These are phyloP conservation scores for Xerus rutilus DNA, from an alignment of 2,797 vertebrate species.

Conservation along the genomic window DNA sequence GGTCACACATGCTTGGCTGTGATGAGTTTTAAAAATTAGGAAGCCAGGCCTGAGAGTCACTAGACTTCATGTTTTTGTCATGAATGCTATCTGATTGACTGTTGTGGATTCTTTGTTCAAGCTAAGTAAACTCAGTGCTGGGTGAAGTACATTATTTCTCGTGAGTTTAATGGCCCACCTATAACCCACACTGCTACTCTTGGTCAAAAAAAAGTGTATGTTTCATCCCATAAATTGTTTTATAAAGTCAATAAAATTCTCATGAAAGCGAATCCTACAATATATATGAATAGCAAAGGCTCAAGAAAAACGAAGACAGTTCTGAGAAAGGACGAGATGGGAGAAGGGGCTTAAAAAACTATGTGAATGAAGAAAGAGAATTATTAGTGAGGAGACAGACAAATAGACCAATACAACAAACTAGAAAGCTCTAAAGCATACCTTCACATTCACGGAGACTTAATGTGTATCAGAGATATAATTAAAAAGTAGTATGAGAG, in stretches of 20 bases:
- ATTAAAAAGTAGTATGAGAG: background rate
- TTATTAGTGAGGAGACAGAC: background rate
- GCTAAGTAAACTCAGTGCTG: background rate
- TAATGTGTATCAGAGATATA: background rate
- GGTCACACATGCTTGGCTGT: too few relatives aligned
- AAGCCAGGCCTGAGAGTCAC: background rate
- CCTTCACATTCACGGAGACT: background rate
- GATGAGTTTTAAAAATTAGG: background rate
- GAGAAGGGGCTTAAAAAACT: background rate
- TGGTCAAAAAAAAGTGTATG: background rate
- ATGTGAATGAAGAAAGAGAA: background rate
- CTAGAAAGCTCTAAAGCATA: background rate
- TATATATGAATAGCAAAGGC: background rate
- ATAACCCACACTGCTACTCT: background rate
- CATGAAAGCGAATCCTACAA: background rate
- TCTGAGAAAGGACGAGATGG: background rate
- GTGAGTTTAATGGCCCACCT: background rate
- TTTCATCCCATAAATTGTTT: background rate
- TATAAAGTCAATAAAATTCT: constrained; percentile 11
- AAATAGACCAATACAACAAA: background rate
- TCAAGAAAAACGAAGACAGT: background rate
- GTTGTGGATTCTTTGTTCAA: background rate
- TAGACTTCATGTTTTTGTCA: background rate
- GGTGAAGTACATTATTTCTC: background rate
- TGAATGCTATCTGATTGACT: background rate